A percentile compares a stretch with the other conserved stretches of the same genome.
Evolutionary conservation across 2,797 vertebrate species (phyloP).

Genomic region (Hoplostethus atlanticus): DNA sequence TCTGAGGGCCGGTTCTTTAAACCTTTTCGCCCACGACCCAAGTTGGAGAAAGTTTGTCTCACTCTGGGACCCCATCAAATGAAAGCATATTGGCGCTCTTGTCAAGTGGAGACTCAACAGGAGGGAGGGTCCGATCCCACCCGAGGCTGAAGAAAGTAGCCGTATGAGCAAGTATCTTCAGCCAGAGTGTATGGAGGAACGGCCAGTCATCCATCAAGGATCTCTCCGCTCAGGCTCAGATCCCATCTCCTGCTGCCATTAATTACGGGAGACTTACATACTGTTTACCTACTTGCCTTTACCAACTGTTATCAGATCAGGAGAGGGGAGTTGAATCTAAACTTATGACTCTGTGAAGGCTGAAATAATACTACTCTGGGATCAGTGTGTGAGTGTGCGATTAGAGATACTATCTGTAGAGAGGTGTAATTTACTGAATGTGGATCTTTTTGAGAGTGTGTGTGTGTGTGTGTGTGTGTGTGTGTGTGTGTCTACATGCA

Average conservation of each 20-base stretch:
- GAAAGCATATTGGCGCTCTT: constrained; percentile 9
- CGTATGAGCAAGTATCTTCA: constrained; percentile 34
- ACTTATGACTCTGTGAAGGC: constrained; percentile 66
- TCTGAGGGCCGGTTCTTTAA: no score
- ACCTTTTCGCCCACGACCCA: not conserved
- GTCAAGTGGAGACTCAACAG: not conserved
- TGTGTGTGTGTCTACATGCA: not conserved
- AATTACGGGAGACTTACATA: constrained; percentile 72
- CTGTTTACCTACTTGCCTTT: constrained; percentile 69
- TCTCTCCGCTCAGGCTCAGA: constrained; percentile 57
- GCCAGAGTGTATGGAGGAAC: not conserved
- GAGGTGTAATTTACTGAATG: constrained; percentile 64
- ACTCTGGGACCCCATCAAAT: not conserved
- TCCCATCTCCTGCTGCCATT: constrained; percentile 67
- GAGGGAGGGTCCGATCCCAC: not conserved
- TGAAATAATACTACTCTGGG: constrained; percentile 73
- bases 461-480: constrained; percentile 2
- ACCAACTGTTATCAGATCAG: constrained; percentile 74
- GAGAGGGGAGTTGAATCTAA: constrained; percentile 54
- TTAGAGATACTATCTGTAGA: constrained; percentile 70
- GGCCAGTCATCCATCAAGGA: constrained; percentile 44
- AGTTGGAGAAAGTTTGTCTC: not conserved
- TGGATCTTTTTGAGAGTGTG: constrained; percentile 30
- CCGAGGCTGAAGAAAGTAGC: not conserved
- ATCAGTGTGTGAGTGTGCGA: constrained; percentile 65